phyloP scores from a whole-genome alignment of 2,888 invertebrate species.

The Macroteleia sp. region DNA sequence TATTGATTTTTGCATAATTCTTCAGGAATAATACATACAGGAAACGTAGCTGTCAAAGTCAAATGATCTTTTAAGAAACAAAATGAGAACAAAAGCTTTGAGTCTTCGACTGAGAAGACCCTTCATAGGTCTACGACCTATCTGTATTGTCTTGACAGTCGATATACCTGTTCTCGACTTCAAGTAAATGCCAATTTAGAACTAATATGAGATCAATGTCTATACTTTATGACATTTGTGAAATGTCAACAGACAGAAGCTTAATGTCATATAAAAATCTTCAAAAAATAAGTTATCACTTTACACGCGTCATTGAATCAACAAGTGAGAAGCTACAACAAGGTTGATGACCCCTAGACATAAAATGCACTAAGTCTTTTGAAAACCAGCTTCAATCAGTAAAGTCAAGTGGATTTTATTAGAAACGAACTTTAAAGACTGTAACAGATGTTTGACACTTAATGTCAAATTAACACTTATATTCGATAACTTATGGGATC shows the following conservation, averaged over 20 bases:
- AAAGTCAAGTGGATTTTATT: background rate
- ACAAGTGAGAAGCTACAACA: background rate
- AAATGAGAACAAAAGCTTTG: constrained; percentile 29
- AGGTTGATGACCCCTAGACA: constrained; percentile 8
- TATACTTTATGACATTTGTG: constrained; percentile 1
- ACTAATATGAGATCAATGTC: constrained; percentile 1
- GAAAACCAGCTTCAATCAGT: background rate
- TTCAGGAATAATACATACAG: no score
- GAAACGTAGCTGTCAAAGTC: constrained; percentile 27
- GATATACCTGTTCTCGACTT: background rate
- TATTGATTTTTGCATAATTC: constrained; percentile 3
- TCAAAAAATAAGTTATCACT: no score
- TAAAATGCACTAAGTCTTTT: constrained; percentile 1
- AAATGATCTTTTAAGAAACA: constrained; percentile 1
- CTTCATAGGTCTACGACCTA: constrained; percentile 41
- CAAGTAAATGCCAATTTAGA: constrained; percentile 3
- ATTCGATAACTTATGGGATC: no score
- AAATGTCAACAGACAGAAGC: no score
- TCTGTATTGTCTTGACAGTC: constrained; percentile 20
- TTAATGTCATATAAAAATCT: background rate
- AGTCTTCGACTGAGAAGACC: constrained; percentile 7
- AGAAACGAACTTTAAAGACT: background rate
- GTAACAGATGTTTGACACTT: constrained; percentile 15
- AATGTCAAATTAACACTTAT: constrained; percentile 1
- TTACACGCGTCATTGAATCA: no score